A percentile compares a stretch with the other conserved stretches of the same genome.
Conservation (phyloP, 53 echinoderm and acorn worm species). For the Astropecten irregularis region DNA sequence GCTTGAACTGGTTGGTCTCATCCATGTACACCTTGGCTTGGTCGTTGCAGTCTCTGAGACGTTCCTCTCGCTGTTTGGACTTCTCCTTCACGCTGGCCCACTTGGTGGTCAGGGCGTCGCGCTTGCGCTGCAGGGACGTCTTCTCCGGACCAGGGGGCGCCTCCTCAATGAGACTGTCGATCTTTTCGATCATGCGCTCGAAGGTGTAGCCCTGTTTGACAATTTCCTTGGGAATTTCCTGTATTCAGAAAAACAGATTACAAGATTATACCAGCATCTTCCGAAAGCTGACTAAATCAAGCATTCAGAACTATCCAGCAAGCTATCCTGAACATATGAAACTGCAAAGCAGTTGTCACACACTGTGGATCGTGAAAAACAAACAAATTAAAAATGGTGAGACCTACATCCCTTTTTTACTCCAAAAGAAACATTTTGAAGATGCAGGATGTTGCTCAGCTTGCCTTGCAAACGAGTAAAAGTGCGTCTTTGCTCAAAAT, state of each 20-base stretch:
- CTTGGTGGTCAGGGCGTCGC: conserved; percentile 71
- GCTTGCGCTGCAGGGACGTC: conserved; percentile 78
- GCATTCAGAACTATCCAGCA: no score
- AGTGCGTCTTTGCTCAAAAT: no score
- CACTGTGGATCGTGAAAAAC: no score
- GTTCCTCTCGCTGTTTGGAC: conserved; percentile 71
- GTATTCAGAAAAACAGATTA: background rate
- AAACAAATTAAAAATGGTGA: no score
- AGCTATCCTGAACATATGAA: no score
- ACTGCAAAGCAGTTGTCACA: no score
- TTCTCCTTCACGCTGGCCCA: conserved; percentile 85
- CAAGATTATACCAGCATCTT: background rate
- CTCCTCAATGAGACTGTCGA: conserved; percentile 81
- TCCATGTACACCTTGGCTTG: conserved; percentile 90
- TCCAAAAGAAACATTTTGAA: no score
- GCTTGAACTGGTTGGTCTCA: conserved; percentile 90
- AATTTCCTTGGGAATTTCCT: conserved; percentile 97
- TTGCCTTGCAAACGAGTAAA: no score
- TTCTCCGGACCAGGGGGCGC: conserved; percentile 80
- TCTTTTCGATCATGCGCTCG: conserved; percentile 91
- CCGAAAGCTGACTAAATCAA: no score
- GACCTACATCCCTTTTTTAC: no score
- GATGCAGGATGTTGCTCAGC: no score
- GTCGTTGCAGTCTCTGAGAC: conserved; percentile 74
- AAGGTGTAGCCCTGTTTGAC: conserved; percentile 96